Evolutionary conservation across 2,113 vertebrate genomes (phyloP), one percentile per base, ranked within the genome.

Genomic region (Hippocampus comes): DNA sequence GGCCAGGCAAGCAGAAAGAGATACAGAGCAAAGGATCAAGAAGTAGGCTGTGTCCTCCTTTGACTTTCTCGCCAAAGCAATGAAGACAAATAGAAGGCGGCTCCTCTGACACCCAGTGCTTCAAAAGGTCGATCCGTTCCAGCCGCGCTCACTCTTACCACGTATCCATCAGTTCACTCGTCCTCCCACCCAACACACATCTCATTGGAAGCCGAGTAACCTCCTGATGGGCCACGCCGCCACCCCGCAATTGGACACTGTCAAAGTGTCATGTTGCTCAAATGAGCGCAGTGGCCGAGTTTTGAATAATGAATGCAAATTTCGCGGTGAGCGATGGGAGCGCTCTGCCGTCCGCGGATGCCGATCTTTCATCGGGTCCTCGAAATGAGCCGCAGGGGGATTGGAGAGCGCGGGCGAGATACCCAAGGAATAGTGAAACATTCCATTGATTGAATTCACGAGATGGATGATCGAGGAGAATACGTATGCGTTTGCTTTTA

Each of bases 61-160:
- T 84, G 74, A 87, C 82, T 78, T 80, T 75, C 67, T 74, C 68
- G 66, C 63, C 68, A 75, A 41, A 74, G 67, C 68, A 55, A 67
- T 65, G 55, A 69, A 18, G 73, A 82, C 82, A 78, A 83, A 86
- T 75, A 72, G 80, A 86, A 82, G 82, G 66, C 53, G 76, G 56
- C 71, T 80, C 77, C 65, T 85, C 68, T 68, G 82, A 82, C 71
- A 79, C 68, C 56, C 43, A 68, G 74, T 17, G 79, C 85, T 1
- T 18, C 20, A 68, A 88, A 90, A 90, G 79, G 78, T 84, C 82
- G 76, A 78, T 82, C 80, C 79, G 77, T 84, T 84, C 83, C 71
- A 67, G 63, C 64, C 75, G 64, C 74, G 63, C 67, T 25, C 53
- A 41, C 41, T 49, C 76, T 66, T 43, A 74, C 73, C 69, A 71